A percentile compares a stretch with the other conserved stretches of the same genome.
Conservation (phyloP, 2,797 vertebrate genomes). For the Rhynchonycteris naso region DNA sequence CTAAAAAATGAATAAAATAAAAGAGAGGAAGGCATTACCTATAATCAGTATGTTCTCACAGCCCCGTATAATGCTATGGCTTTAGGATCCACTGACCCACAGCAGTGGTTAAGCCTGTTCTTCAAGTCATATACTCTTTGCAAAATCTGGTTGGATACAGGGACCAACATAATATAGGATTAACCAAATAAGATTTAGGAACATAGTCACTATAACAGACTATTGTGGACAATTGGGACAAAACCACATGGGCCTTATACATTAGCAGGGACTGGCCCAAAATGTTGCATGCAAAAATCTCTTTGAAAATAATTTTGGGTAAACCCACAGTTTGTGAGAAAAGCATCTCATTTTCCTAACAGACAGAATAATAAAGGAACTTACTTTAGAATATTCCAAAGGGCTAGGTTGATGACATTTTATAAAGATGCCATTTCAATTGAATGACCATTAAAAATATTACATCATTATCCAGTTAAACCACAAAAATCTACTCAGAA, state of each 20-base stretch:
- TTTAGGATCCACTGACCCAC: neutral
- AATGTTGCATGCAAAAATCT: neutral
- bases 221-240: neutral
- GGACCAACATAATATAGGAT: neutral
- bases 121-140: neutral
- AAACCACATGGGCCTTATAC: neutral
- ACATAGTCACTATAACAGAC: neutral
- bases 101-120: neutral
- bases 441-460: constrained; percentile 63
- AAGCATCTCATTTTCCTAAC: constrained; percentile 59
- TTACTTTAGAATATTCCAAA: constrained; percentile 54
- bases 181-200: constrained; percentile 36
- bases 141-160: neutral
- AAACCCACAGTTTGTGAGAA: neutral
- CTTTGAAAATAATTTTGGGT: constrained; percentile 46
- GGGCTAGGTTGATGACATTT: constrained; percentile 47
- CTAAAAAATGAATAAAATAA: too few species aligned
- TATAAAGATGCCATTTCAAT: constrained; percentile 58
- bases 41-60: neutral
- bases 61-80: neutral
- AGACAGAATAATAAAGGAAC: constrained; percentile 40
- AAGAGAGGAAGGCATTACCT: accelerated
- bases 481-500: constrained; percentile 38
- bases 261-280: neutral
- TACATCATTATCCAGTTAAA: constrained; percentile 39